A percentile compares a stretch with the other conserved stretches of the same genome.
Evolutionary conservation across 2,113 vertebrate species (phyloP).

Genomic region (Xenus cinereus): DNA sequence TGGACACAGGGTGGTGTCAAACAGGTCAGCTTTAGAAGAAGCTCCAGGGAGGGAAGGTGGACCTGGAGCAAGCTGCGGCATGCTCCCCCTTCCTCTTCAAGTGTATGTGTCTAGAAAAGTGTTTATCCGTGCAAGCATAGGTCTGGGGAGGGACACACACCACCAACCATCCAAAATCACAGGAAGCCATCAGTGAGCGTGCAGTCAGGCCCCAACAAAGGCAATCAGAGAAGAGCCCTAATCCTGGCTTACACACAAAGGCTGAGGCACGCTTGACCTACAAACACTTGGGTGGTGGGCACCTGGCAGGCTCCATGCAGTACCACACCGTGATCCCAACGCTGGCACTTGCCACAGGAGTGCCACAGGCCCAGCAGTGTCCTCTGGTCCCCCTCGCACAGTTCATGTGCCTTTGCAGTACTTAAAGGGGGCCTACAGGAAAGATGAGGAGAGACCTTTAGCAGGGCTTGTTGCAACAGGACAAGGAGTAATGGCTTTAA

Average conservation of each 20-base stretch:
- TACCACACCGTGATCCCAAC: not conserved
- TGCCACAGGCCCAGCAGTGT: fast-evolving
- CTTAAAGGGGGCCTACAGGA: not conserved
- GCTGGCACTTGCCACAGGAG: not conserved
- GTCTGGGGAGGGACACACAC: not conserved
- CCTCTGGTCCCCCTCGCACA: not conserved
- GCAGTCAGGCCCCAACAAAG: not conserved
- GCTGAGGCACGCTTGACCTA: not conserved
- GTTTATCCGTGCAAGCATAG: not conserved
- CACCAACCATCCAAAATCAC: fast-evolving
- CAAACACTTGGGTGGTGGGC: not conserved
- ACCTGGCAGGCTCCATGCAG: not conserved
- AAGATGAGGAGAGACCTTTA: not conserved
- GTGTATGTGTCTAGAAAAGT: not conserved
- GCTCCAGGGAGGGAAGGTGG: not conserved
- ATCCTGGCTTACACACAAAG: fast-evolving
- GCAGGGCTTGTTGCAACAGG: not conserved
- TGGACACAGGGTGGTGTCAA: not conserved
- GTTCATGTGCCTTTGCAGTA: too few species aligned
- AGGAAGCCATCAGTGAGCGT: not conserved
- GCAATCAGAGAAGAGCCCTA: not conserved
- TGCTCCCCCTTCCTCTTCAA: not conserved
- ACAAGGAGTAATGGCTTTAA: not conserved
- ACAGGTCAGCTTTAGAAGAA: not conserved
- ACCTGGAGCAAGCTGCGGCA: not conserved